Conservation (phyloP, 2,888 invertebrate species). For the Diplazon laetatorius region DNA sequence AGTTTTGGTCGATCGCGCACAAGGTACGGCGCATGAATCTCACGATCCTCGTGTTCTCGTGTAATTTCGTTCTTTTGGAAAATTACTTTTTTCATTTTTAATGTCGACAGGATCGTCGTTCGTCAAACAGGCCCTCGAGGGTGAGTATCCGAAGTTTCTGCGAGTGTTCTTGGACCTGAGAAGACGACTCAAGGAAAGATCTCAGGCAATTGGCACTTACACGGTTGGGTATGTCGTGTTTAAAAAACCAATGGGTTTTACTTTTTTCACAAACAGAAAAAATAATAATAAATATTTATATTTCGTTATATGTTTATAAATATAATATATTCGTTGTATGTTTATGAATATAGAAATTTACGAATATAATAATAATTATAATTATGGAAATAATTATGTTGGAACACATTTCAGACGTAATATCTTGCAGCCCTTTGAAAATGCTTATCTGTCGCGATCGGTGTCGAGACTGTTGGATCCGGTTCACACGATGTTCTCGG, state of each 20-base stretch:
- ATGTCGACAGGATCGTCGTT: conserved; percentile 81
- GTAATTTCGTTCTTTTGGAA: no score
- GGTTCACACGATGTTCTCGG: conserved; percentile 91
- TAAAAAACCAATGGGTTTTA: no score
- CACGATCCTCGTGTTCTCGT: no score
- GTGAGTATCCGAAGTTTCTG: conserved; percentile 93
- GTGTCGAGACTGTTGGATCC: conserved; percentile 92
- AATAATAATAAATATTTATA: no score
- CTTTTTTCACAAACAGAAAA: no score
- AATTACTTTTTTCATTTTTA: background rate
- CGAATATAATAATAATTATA: no score
- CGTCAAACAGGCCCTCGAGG: conserved; percentile 92
- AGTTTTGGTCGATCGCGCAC: conserved; percentile 83
- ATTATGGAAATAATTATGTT: background rate
- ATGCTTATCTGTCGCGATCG: conserved; percentile 92
- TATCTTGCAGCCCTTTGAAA: conserved; percentile 90
- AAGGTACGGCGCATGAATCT: no score
- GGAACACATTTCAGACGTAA: conserved; percentile 81
- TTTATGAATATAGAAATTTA: no score
- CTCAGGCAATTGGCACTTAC: conserved; percentile 81
- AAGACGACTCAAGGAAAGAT: conserved; percentile 85
- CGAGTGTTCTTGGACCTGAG: conserved; percentile 91
- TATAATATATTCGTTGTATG: no score
- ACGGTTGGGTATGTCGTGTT: conserved; percentile 84
- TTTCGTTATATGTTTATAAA: no score